Evolutionary conservation across 2,113 vertebrate species (phyloP).

Genomic region (Platanista minor): DNA sequence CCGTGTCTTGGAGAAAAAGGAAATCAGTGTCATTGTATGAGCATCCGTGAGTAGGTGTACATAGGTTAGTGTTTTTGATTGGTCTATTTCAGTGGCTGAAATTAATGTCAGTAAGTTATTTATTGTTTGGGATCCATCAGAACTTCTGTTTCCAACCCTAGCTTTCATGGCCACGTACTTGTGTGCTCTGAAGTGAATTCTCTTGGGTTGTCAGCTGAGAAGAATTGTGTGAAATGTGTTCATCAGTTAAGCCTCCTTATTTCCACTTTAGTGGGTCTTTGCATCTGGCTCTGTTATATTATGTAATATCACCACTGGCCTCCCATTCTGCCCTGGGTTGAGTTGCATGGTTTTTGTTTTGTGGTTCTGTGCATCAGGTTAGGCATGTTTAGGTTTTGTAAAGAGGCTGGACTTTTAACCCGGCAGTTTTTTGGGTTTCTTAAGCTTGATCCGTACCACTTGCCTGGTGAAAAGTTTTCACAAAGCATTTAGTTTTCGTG

Average conservation of each 20-base stretch:
- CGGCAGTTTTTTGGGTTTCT: not conserved
- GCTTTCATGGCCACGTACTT: fast-evolving
- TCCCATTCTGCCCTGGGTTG: not conserved
- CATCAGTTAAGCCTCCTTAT: no score
- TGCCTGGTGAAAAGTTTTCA: not conserved
- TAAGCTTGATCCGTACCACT: not conserved
- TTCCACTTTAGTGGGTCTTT: not conserved
- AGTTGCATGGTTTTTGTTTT: not conserved
- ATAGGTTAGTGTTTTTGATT: no score
- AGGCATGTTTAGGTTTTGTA: not conserved
- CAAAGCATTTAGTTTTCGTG: not conserved
- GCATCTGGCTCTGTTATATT: fast-evolving
- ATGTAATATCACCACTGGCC: not conserved
- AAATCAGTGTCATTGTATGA: not conserved
- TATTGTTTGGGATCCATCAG: not conserved
- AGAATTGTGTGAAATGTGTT: not conserved
- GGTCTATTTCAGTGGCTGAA: not conserved
- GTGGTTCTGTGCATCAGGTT: not conserved
- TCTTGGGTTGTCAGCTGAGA: not conserved
- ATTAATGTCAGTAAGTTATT: not conserved
- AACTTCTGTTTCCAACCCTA: not conserved
- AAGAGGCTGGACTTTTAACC: not conserved
- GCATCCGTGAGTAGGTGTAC: not conserved
- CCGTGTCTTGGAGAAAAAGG: not conserved
- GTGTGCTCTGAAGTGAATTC: not conserved